Base-by-base conservation (phyloP, 2,888 invertebrate genomes). In the Craniophora ligustri region DNA sequence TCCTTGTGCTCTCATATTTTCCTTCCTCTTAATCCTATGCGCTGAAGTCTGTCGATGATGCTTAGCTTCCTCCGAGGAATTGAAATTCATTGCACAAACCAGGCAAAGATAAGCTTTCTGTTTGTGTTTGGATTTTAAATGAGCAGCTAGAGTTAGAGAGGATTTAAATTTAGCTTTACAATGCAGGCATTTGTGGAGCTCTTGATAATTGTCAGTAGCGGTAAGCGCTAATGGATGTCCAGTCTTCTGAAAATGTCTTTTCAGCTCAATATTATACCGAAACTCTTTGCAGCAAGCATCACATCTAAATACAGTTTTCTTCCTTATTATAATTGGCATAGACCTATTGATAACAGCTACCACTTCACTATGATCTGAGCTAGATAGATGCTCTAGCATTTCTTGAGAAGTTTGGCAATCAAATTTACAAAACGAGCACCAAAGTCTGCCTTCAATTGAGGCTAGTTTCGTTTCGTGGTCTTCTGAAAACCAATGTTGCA, bases 321-420 rank as follows among this genome's bases (percentile, higher is more conserved):
- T 96, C 61, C 96, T 94, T 53, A 97, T 96, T 21, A 96, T 95
- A 40, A 97, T 96, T 1, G 97, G 97, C 78, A 97, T 96, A 0
- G 97, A 97, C 72, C 96, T 94, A 79, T 97, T 97, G 62, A 97
- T 96, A 11, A 95, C 96, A 2, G 95, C 93, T 0, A 97, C 94
- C 0, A 97, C 95, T 82, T 97, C 97, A 34, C 94, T 94, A 82
- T 97, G 97, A 30, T 95, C 95, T 5, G 91, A 80, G 13, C 96
- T 94, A 3, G 94, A 83, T 69, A 97, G 86, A 79, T 97, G 97
- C 8, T 93, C 81, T 14, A 95, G 90, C 96, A 97, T 97, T 50
- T 93, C 91, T 41, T 94, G 91, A 40, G 95, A 95, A 26, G 94
- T 91, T 8, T 93, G 93, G 70, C 95, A 95, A 80, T 95, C 95